Conservation (phyloP, 2,113 vertebrate species). For the Corythornis madagascariensis region DNA sequence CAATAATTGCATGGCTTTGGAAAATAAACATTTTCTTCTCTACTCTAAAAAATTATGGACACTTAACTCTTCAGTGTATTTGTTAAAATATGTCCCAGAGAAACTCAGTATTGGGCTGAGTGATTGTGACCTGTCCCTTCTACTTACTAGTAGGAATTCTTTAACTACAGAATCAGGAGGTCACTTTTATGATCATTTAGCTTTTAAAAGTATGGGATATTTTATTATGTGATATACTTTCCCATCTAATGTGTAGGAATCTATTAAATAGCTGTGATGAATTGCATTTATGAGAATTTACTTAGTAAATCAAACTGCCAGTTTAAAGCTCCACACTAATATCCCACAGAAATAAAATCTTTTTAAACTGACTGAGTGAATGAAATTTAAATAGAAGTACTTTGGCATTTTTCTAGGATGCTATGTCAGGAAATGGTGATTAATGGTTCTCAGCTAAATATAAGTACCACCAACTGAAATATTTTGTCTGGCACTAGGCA, state of each 20-base stretch:
- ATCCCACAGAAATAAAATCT: neutral
- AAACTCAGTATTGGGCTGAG: neutral
- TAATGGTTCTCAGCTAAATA: conserved; percentile 61
- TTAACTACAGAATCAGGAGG: neutral
- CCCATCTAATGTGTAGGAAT: neutral
- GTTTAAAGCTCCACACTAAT: neutral
- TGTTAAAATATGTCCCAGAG: neutral
- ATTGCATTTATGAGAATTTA: conserved; percentile 10
- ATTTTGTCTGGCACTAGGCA: conserved; percentile 20
- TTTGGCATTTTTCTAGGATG: conserved; percentile 59
- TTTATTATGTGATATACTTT: neutral
- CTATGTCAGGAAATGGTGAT: conserved; percentile 55
- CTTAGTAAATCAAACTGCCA: neutral
- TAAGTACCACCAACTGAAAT: conserved; percentile 10
- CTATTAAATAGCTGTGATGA: conserved; percentile 1
- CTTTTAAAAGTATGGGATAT: neutral
- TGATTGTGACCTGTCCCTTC: neutral
- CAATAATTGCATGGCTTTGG: neutral
- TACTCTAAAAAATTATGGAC: neutral
- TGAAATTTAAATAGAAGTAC: conserved; percentile 54
- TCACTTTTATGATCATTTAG: neutral
- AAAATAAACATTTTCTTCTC: neutral
- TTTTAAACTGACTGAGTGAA: conserved; percentile 33
- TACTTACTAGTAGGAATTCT: neutral
- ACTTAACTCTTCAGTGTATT: neutral